A percentile compares a stretch with the other conserved stretches of the same genome.
These are phyloP conservation scores for Paedocypris sp. DNA, from an alignment of 2,113 vertebrate genomes.

Conservation along the genomic window DNA sequence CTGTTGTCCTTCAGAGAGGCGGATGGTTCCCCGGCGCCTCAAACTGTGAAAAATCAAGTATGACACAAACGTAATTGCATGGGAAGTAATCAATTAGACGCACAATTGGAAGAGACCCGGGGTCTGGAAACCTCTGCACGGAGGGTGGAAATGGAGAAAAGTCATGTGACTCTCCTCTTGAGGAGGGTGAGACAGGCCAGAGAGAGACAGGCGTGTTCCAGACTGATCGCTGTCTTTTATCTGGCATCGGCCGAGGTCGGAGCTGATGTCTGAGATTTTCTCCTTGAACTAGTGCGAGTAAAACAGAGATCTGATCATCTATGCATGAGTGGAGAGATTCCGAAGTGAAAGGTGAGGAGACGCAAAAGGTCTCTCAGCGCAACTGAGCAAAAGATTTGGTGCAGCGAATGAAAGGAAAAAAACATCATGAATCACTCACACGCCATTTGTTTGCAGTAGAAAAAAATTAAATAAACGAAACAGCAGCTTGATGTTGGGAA, in stretches of 20 bases:
- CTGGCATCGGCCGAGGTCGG: conserved; percentile 12
- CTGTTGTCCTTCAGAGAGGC: conserved; percentile 54
- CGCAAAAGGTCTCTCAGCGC: too few relatives aligned
- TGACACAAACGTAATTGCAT: conserved; percentile 67
- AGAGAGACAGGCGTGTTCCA: not conserved
- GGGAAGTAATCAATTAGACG: conserved; percentile 67
- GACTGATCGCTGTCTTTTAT: not conserved
- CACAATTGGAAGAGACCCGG: conserved; percentile 63
- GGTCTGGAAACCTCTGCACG: conserved; percentile 56
- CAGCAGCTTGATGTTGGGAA: not conserved
- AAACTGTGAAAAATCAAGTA: conserved; percentile 64
- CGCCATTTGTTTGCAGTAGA: conserved; percentile 25
- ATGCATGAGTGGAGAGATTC: not conserved
- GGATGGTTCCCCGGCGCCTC: conserved; percentile 37
- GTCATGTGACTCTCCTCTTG: conserved; percentile 40
- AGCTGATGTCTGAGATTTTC: conserved; percentile 28
- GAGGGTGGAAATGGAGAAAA: conserved; percentile 44
- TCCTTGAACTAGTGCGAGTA: conserved; percentile 22
- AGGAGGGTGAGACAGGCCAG: not conserved
- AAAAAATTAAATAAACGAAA: conserved; percentile 15
- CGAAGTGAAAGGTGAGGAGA: not conserved
- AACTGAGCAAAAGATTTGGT: too few relatives aligned
- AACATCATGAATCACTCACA: too few relatives aligned
- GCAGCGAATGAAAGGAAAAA: too few relatives aligned
- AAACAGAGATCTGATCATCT: not conserved